Base-by-base conservation (phyloP, 2,113 vertebrate genomes). In the Chlorocebus sabaeus region DNA sequence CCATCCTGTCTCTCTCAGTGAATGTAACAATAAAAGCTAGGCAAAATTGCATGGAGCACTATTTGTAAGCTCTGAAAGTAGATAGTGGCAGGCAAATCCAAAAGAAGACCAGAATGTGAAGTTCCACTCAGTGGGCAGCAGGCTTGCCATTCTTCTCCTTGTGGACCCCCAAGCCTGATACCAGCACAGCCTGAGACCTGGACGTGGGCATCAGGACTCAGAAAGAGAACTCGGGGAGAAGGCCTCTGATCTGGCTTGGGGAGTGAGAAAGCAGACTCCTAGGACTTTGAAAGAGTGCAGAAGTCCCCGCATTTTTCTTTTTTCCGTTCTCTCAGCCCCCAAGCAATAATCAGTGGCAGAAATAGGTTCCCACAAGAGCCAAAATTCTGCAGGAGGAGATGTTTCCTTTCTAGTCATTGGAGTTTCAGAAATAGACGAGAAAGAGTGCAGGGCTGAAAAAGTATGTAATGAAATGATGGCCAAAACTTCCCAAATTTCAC, bases 221-320 rank as follows among this genome's bases (percentile, higher is more conserved):
- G 38, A 70, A 4, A 5, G 23, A 55, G 67, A 50, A 5, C 27
- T 2, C 3, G 0, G 3, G 0, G 4, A 35, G 25, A 2, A 64
- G 10, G 9, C 30, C 40, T 23, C 1, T 11, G 2, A 20, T 3
- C 38, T 38, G 57, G 70, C 17, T 57, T 43, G 11, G 20, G 61
- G 27, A 35, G 18, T 1, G 14, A n/a, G 9, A 55, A 20, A 16
- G 22, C 35, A n/a, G 8, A 32, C 13, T 7, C 23, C 45, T 23
- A 3, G 61, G 30, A 32, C 61, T 64, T 27, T 55, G 59, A n/a
- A 16, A n/a, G 4, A 68, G 67, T 68, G 16, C 67, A 68, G 32
- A 35, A 35, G n/a, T 68, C 67, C 67, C 67, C 16, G 16, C 32
- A 7, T 35, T 14, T 68, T 35, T 30, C 64, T 17, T 68, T 68